phyloP scores from a whole-genome alignment of 1,140 invertebrate genomes.

The Venturia canescens region DNA sequence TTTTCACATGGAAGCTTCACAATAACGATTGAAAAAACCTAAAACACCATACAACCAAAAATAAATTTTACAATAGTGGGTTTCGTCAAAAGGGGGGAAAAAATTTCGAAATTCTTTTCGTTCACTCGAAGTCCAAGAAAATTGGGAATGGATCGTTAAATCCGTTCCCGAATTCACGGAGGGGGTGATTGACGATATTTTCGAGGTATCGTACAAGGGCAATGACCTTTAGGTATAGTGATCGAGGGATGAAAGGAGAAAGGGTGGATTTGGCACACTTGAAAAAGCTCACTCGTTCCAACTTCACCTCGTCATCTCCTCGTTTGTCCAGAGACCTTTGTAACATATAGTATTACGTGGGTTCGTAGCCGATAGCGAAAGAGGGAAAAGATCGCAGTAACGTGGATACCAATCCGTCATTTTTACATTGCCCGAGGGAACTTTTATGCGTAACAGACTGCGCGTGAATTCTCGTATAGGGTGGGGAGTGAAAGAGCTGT shows the following conservation, averaged over 20 bases:
- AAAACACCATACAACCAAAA: too few relatives aligned
- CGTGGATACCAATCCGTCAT: constrained; percentile 39
- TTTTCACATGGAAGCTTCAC: too few relatives aligned
- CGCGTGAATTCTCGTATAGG: not conserved
- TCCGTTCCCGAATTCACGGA: not conserved
- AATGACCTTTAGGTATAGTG: constrained; percentile 6
- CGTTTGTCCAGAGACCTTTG: constrained; percentile 21
- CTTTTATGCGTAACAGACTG: not conserved
- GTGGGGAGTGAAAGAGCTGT: constrained; percentile 24
- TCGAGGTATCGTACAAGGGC: not conserved
- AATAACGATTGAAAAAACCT: too few relatives aligned
- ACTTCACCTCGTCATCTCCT: constrained; percentile 25
- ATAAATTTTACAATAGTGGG: too few relatives aligned
- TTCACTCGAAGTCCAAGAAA: not conserved
- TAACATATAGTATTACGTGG: constrained; percentile 4
- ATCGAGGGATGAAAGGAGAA: not conserved
- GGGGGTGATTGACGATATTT: constrained; percentile 23
- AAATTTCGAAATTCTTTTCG: not conserved
- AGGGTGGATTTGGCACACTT: constrained; percentile 13
- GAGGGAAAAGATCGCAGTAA: constrained; percentile 8
- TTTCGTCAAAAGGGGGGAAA: too few relatives aligned
- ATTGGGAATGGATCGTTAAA: not conserved
- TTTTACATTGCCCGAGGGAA: constrained; percentile 30
- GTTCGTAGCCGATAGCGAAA: not conserved
- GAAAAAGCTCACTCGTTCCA: constrained; percentile 23